phyloP scores from a whole-genome alignment of 2,113 vertebrate genomes.

The Gallinago paraguaiae region DNA sequence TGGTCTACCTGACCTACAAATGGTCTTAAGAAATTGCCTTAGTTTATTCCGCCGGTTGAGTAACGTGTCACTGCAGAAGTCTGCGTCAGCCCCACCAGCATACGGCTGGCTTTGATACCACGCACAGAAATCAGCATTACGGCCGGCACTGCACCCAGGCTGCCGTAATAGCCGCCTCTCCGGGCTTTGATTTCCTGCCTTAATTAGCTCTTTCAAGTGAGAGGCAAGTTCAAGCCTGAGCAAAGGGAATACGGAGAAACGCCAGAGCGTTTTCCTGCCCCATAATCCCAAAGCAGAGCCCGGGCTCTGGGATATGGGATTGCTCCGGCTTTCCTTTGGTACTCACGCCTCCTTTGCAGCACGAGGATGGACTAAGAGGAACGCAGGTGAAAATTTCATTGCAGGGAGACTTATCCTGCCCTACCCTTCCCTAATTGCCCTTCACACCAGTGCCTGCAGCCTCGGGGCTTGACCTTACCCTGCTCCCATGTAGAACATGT shows the following conservation, averaged over 20 bases:
- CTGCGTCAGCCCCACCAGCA: not conserved
- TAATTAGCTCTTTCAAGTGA: conserved; percentile 77
- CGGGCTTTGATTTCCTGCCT: conserved; percentile 69
- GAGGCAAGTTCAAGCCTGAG: conserved; percentile 59
- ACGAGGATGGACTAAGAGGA: not conserved
- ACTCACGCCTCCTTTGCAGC: not conserved
- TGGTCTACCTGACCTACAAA: conserved; percentile 19
- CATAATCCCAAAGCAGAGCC: not conserved
- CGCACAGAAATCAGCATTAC: not conserved
- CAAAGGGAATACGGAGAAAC: conserved; percentile 32
- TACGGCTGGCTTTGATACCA: conserved; percentile 12
- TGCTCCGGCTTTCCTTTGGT: not conserved
- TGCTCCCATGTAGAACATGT: fast-evolving
- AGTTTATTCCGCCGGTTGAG: not conserved
- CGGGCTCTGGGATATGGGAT: not conserved
- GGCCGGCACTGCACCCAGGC: not conserved
- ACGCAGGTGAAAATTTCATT: not conserved
- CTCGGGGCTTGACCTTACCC: not conserved
- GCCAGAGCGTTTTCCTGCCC: not conserved
- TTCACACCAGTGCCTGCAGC: not conserved
- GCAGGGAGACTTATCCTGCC: not conserved
- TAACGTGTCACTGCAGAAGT: not conserved
- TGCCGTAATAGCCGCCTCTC: conserved; percentile 42
- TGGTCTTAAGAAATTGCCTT: not conserved
- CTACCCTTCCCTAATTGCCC: not conserved